Evolutionary conservation across 2,113 vertebrate species (phyloP).

Genomic region (Cranoglanis bouderius): DNA sequence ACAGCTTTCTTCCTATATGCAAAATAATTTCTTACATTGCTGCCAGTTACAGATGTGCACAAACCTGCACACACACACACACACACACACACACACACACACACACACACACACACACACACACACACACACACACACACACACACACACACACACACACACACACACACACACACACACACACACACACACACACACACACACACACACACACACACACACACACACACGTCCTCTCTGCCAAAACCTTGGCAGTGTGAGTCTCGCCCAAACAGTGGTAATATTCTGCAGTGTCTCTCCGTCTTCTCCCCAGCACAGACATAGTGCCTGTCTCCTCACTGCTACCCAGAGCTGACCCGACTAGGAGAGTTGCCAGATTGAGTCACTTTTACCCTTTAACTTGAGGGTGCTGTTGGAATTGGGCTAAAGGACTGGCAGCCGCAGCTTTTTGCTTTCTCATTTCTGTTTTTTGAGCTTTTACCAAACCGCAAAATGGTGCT

Average conservation of each 20-base stretch:
- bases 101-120: background rate
- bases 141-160: background rate
- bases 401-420: slow-evolving; percentile 24
- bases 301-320: background rate
- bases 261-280: background rate
- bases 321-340: background rate
- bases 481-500: slow-evolving; percentile 11
- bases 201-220: background rate
- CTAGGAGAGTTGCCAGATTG: slow-evolving; percentile 39
- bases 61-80: slow-evolving; percentile 23
- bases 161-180: background rate
- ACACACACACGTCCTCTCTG: background rate
- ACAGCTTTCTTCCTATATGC: background rate
- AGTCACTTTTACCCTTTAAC: slow-evolving; percentile 39
- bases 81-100: background rate
- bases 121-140: background rate
- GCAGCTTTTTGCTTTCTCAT: background rate
- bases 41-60: slow-evolving; percentile 31
- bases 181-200: background rate
- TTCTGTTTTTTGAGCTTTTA: slow-evolving; percentile 2
- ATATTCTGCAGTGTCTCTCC: background rate
- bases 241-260: slow-evolving; percentile 34
- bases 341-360: slow-evolving; percentile 7
- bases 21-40: background rate
- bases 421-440: slow-evolving; percentile 21